Percentiles rank a stretch among this genome's conserved stretches.
Evolutionary conservation across 2,797 vertebrate species (phyloP).

Genomic region (Alfaro cultratus): DNA sequence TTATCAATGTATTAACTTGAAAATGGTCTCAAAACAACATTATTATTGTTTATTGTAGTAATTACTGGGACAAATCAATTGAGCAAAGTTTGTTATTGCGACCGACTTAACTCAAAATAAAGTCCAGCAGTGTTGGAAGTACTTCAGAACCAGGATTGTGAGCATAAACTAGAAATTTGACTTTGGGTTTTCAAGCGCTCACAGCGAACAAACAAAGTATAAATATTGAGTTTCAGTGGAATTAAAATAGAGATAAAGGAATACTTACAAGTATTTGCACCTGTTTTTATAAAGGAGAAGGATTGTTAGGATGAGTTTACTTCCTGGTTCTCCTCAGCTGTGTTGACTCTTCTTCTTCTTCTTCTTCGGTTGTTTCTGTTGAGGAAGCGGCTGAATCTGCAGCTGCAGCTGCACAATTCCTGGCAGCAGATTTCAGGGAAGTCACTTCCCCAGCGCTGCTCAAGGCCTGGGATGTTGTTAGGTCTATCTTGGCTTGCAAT

Average conservation of each 20-base stretch:
- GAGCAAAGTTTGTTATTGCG: no score
- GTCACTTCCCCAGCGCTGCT: background rate
- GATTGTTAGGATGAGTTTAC: background rate
- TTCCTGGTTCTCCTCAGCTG: background rate
- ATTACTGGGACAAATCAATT: no score
- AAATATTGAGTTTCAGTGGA: background rate
- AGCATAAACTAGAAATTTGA: background rate
- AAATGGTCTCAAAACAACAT: no score
- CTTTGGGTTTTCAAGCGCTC: background rate
- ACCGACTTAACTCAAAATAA: no score
- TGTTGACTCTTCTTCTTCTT: background rate
- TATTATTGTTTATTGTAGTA: no score
- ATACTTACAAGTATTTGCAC: background rate
- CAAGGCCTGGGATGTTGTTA: background rate
- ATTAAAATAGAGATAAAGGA: background rate
- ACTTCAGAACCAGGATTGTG: no score
- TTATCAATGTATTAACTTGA: no score
- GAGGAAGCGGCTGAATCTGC: background rate
- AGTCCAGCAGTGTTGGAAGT: constrained; percentile 1
- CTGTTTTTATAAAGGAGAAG: background rate
- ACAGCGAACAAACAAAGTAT: background rate
- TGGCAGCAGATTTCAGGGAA: background rate
- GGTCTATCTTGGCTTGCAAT: background rate
- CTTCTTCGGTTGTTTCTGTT: background rate
- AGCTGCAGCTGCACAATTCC: background rate